Evolutionary conservation across 92 coral and sea anemone genomes (phyloP).

Genomic region (Palythoa heliodiscus): DNA sequence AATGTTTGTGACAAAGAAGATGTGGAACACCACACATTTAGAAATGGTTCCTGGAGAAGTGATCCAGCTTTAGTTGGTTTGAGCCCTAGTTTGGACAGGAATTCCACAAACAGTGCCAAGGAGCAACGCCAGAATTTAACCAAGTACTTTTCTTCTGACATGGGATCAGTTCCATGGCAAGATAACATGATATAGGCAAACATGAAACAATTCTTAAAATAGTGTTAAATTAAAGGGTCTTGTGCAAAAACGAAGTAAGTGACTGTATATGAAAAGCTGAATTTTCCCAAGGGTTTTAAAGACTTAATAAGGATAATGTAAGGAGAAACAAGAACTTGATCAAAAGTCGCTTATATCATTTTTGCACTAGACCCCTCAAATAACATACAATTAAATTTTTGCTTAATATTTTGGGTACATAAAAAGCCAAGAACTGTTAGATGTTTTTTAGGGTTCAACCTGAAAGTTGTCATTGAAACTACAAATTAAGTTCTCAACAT

Average conservation of each 20-base stretch:
- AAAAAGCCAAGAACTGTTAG: neutral
- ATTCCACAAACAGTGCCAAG: constrained; percentile 26
- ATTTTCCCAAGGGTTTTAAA: too few relatives aligned
- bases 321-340: neutral
- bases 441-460: neutral
- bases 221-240: neutral
- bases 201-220: neutral
- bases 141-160: neutral
- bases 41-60: constrained; percentile 17
- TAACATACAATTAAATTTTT: neutral
- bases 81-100: constrained; percentile 11
- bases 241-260: neutral
- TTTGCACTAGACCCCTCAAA: neutral
- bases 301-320: neutral
- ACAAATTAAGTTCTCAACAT: neutral
- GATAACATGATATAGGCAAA: neutral
- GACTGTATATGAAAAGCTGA: too few relatives aligned
- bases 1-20: constrained; percentile 21
- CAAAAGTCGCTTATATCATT: too few relatives aligned
- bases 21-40: constrained; percentile 18
- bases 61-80: constrained; percentile 14
- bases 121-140: constrained; percentile 14
- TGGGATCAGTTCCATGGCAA: neutral
- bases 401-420: constrained; percentile 4
- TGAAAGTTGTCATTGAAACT: constrained; percentile 2